Evolutionary conservation across 2,797 vertebrate species (phyloP), one percentile per base, ranked within the genome.

Genomic region (Sebastes diploproa): DNA sequence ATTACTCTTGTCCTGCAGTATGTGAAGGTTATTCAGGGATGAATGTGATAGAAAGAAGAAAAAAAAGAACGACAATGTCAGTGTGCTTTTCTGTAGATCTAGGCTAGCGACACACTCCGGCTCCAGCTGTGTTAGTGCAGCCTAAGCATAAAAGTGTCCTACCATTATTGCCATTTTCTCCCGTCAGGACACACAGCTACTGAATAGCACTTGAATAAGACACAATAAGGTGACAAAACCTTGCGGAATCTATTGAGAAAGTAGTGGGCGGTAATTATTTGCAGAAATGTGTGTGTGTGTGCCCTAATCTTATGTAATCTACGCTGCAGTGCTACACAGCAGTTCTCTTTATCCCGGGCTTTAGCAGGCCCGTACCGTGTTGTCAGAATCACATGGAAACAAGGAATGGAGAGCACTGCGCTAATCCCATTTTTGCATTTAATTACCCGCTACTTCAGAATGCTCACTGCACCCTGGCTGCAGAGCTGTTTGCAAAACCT

Each of bases 361-460:
- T 90, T 82, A 85, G 81, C 56, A 0, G 66, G 50, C 77, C 71
- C 38, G 2, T 56, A 77, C 78, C 34, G 65, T 78, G 84, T 79
- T 83, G 88, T 86, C 77, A 23, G 84, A 91, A 86, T 83, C 85
- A 84, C 82, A 86, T 66, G 77, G 68, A 91, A 88, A 86, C 84
- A 72, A 80, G 75, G 79, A 86, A 82, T 5, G 16, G 66, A 83
- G 72, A 70, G 66, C 78, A 75, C 38, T 4, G 58, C 14, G 0
- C 82, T 88, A 91, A 94, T 92, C 82, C 78, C 70, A 58, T 87
- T 90, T 89, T 88, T 90, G 88, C 83, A 91, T 94, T 90, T 93
- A 89, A 92, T 92, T 92, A 89, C 81, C 76, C 79, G 34, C 69
- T 70, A 75, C 80, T 89, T 91, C 78, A 84, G 80, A 89, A 86